Evolutionary conservation across 1,140 invertebrate genomes (phyloP).

Genomic region (Leptinotarsa defecta): DNA sequence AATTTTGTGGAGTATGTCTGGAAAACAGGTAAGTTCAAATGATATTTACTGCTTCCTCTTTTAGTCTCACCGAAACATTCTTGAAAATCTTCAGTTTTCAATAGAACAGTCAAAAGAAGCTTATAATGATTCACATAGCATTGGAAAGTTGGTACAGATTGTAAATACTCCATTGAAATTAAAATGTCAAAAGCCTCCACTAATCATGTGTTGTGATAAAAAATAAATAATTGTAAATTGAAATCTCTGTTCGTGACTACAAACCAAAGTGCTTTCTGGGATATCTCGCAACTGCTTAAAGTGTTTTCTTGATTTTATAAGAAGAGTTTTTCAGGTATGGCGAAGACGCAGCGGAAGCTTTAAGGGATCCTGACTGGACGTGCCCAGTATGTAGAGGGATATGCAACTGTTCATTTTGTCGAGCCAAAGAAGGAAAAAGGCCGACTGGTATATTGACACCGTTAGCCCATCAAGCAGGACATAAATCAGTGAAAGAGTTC

Average conservation of each 20-base stretch:
- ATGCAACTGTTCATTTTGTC: slow-evolving; percentile 61
- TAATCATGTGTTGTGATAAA: too few relatives aligned
- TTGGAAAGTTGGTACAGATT: too few relatives aligned
- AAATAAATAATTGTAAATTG: too few relatives aligned
- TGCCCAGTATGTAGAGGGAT: slow-evolving; percentile 58
- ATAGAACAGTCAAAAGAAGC: too few relatives aligned
- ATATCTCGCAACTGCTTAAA: too few relatives aligned
- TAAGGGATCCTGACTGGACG: slow-evolving; percentile 58
- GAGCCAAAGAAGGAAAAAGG: slow-evolving; percentile 54
- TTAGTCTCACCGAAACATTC: too few relatives aligned
- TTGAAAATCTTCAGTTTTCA: too few relatives aligned
- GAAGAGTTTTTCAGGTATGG: slow-evolving; percentile 51
- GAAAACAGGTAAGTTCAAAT: slow-evolving; percentile 45
- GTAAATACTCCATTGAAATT: too few relatives aligned
- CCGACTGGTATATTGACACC: slow-evolving; percentile 58
- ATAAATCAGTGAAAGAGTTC: slow-evolving; percentile 47
- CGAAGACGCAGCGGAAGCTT: slow-evolving; percentile 54
- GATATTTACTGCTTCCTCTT: not conserved
- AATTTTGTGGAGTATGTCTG: slow-evolving; percentile 60
- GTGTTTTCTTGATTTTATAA: not conserved
- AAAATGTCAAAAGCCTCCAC: too few relatives aligned
- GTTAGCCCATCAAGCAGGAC: slow-evolving; percentile 52
- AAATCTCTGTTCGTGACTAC: not conserved
- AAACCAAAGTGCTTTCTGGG: not conserved
- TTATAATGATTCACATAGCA: too few relatives aligned